Conservation (phyloP, 92 coral and sea anemone species). For the Zoanthus sansibaricus region DNA sequence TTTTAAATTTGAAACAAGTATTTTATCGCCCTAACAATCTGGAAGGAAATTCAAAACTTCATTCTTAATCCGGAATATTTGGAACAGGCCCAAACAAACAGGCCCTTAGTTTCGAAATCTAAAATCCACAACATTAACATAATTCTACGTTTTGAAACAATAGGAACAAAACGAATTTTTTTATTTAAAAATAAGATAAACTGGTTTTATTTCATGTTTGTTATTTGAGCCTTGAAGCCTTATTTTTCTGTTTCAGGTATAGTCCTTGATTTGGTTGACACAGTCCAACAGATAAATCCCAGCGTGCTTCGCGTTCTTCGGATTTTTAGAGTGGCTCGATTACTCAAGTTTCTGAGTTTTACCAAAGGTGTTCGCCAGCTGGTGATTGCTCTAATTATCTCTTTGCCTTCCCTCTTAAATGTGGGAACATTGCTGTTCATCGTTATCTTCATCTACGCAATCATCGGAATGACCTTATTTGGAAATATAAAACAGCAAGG, state of each 20-base stretch:
- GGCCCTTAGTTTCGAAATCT: background rate
- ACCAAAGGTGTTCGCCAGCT: conserved; percentile 40
- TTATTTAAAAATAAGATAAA: background rate
- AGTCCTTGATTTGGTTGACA: conserved; percentile 21
- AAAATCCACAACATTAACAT: background rate
- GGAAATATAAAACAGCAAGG: conserved; percentile 42
- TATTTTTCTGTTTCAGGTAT: conserved; percentile 30
- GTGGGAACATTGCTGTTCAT: conserved; percentile 35
- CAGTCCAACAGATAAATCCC: conserved; percentile 44
- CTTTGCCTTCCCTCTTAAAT: conserved; percentile 29
- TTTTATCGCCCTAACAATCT: too few relatives aligned
- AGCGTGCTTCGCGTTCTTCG: conserved; percentile 26
- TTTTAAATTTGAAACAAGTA: too few relatives aligned
- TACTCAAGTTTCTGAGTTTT: conserved; percentile 26
- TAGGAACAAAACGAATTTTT: too few relatives aligned
- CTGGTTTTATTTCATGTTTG: background rate
- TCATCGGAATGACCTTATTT: conserved; percentile 36
- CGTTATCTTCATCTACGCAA: conserved; percentile 36
- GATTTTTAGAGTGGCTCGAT: conserved; percentile 29
- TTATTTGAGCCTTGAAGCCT: background rate
- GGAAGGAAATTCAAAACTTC: too few relatives aligned
- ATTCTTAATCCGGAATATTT: too few relatives aligned
- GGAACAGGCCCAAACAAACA: too few relatives aligned
- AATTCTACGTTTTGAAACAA: too few relatives aligned
- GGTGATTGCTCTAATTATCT: conserved; percentile 11